Percentiles rank a stretch among this genome's conserved stretches.
phyloP scores from a whole-genome alignment of 2,797 vertebrate species.

The Sparidentex hasta region DNA sequence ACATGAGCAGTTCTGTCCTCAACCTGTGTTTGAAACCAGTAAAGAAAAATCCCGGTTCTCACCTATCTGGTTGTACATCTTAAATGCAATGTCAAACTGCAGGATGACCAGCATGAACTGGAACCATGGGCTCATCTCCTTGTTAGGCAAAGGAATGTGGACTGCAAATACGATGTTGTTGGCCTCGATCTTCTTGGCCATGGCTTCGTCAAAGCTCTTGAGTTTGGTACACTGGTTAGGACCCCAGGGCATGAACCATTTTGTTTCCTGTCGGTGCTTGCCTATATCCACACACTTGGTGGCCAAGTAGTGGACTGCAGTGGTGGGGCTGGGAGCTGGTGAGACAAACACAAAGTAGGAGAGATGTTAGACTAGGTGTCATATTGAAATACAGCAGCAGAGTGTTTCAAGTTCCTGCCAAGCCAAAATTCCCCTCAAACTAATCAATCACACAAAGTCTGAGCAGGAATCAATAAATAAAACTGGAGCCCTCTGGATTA shows the following conservation, averaged over 20 bases:
- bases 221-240: conserved; percentile 91
- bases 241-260: conserved; percentile 97
- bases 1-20: background rate
- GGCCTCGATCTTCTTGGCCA: conserved; percentile 91
- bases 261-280: conserved; percentile 86
- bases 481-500: conserved; percentile 26
- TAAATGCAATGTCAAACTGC: conserved; percentile 96
- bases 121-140: conserved; percentile 99
- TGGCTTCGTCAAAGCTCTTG: conserved; percentile 91
- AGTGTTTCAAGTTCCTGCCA: conserved; percentile 29
- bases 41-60: conserved; percentile 67
- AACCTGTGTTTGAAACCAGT: background rate
- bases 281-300: conserved; percentile 92
- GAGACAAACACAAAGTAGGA: conserved; percentile 23
- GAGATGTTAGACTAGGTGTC: conserved; percentile 32
- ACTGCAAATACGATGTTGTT: conserved; percentile 96
- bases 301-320: conserved; percentile 87
- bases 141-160: conserved; percentile 90
- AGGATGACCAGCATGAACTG: conserved; percentile 97
- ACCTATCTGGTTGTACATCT: conserved; percentile 94
- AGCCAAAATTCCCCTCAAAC: conserved; percentile 22
- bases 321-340: conserved; percentile 94
- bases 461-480: conserved; percentile 47
- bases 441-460: conserved; percentile 45
- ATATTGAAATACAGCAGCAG: conserved; percentile 41